Evolutionary conservation across 2,113 vertebrate species (phyloP), one percentile per base, ranked within the genome.

Genomic region (Scalopus aquaticus): DNA sequence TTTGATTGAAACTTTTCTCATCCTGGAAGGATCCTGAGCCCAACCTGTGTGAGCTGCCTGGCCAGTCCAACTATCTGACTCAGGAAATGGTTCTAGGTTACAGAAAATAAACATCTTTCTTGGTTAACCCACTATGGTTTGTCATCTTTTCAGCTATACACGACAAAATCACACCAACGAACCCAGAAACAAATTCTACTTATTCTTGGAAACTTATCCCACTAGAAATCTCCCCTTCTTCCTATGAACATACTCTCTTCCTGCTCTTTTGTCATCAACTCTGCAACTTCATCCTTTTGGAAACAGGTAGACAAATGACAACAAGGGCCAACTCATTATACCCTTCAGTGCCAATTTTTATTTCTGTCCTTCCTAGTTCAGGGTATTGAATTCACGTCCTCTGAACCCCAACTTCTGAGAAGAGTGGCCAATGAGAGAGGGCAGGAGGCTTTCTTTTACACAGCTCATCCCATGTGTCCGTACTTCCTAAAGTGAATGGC

Each of bases 281-380:
- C 24, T 30, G 28, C 24, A 62, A 15, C n/a, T 24, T 5, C 2
- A 35, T 35, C 32, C 62, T 65, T 67, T 15, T 37, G 39, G 78
- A 56, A 81, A 78, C 2, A 4, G n/a, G 24, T 32, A 58, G 58
- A 69, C n/a, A 32, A 19, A 80, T 72, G 10, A 77, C 5, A 65
- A 80, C 20, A 22, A 46, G 0, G 7, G 19, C 24, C n/a, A 16
- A 1, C 28, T n/a, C 12, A 0, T 2, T 9, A 28, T 0, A 17
- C 1, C 17, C 44, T 83, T 64, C 64, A 4, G 22, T 46, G 77
- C 13, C 24, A 4, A 35, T 46, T 58, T 72, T 39, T 30, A 37
- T 46, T 83, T 76, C 77, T 54, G 54, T 72, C 77, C 46, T 49
- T 86, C 73, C 39, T 37, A 30, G 20, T 20, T 44, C 58, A n/a